Conservation (phyloP, 2,888 invertebrate species). For the Gymnocheta viridis region DNA sequence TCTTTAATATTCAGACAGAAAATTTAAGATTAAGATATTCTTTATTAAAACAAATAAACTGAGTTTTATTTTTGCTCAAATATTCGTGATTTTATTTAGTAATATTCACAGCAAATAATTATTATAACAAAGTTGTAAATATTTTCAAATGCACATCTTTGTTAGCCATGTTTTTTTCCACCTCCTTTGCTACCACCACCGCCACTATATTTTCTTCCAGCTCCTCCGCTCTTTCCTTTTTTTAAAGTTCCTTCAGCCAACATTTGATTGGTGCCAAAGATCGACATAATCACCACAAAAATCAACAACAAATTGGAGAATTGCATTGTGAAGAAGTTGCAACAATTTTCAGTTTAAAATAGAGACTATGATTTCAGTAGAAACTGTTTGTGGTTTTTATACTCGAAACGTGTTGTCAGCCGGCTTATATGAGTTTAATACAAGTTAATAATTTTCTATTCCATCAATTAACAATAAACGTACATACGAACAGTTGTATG, state of each 20-base stretch:
- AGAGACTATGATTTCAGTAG: conserved; percentile 20
- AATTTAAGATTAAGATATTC: too few species aligned
- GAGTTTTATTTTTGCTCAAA: too few species aligned
- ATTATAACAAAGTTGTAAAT: background rate
- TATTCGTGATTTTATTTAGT: background rate
- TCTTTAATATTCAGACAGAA: too few species aligned
- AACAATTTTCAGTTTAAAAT: conserved; percentile 12
- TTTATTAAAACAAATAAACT: too few species aligned
- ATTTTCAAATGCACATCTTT: background rate
- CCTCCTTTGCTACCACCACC: conserved; percentile 52
- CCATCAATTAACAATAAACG: background rate
- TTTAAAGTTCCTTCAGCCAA: conserved; percentile 59
- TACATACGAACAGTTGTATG: background rate
- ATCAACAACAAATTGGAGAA: conserved; percentile 45
- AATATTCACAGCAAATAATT: background rate
- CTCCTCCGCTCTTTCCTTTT: conserved; percentile 23
- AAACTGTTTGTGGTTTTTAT: conserved; percentile 30
- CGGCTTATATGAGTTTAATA: background rate
- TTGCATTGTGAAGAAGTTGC: conserved; percentile 54
- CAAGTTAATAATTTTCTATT: background rate
- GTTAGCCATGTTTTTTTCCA: conserved; percentile 44
- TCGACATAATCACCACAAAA: conserved; percentile 45
- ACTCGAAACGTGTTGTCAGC: conserved; percentile 16
- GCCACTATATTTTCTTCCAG: conserved; percentile 2
- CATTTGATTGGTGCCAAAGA: conserved; percentile 49